Conservation (phyloP, 1,140 invertebrate species). For the Argopecten irradians region DNA sequence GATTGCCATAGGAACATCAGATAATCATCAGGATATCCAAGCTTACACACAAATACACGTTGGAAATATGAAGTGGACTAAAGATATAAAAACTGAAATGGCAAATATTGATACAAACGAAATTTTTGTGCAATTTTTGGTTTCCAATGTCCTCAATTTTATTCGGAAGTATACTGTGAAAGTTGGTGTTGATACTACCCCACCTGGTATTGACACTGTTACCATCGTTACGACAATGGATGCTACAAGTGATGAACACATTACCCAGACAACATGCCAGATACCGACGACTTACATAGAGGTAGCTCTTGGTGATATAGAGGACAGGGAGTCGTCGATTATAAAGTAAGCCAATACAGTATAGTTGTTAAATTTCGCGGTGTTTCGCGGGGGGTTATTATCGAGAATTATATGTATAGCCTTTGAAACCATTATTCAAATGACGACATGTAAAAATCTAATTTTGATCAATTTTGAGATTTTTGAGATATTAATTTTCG, state of each 20-base stretch:
- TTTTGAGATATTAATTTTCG: too few species aligned
- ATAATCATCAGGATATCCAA: not conserved
- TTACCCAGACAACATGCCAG: constrained; percentile 14
- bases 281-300: constrained; percentile 36
- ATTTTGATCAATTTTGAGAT: too few species aligned
- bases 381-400: too few species aligned
- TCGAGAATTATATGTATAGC: too few species aligned
- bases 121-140: constrained; percentile 17
- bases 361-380: too few species aligned
- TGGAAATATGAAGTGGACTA: not conserved
- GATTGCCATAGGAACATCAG: constrained; percentile 29
- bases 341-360: constrained; percentile 15
- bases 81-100: constrained; percentile 5
- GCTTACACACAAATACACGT: not conserved
- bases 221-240: constrained; percentile 23
- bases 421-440: too few species aligned
- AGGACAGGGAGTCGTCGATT: constrained; percentile 26
- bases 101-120: not conserved
- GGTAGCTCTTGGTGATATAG: not conserved
- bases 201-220: not conserved
- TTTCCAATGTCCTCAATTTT: constrained; percentile 23
- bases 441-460: too few species aligned
- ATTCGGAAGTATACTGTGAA: not conserved
- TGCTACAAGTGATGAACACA: not conserved
- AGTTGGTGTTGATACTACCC: constrained; percentile 26